Evolutionary conservation across 2,797 vertebrate genomes (phyloP), one percentile per base, ranked within the genome.

Genomic region (Protosalanx chinensis): DNA sequence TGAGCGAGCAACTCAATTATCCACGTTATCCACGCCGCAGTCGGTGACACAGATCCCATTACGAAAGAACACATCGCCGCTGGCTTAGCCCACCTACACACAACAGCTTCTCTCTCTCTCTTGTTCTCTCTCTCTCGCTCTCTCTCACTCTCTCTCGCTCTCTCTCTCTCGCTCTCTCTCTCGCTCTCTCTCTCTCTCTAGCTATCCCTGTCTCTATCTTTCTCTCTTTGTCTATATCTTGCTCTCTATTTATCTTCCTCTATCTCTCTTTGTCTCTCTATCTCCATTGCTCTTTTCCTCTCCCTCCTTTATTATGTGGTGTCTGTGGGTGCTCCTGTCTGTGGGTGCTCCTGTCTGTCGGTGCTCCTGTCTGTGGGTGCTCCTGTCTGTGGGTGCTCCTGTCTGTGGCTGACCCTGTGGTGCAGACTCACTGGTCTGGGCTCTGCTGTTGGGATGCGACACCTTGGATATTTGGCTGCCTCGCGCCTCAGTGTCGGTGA

Each of bases 1-100:
- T 85, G 87, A 88, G 71, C 87, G 91, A 91, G 82, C 91, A 92
- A 91, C 90, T 91, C 91, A 91, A 91, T 92, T 91, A 91, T 90
- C 76, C 80, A 85, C 51, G 80, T 85, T 90, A 88, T 90, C 90
- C 88, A 87, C 78, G 84, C 85, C 84, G 72, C 72, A 76, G 79
- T 75, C 73, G 83, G 87, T 74, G 88, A 89, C 83, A 89, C 85
- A 82, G 63, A 65, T 65, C 63, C 65, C 16, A 67, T 53, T 67
- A 67, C 20, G 15, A 8, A 20, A 51, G 12, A 67, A 56, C 63
- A 65, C 35, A 49, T 23, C 35, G 33, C 35, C 63, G 4, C 35
- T 1, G 35, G 63, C 63, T 46, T 10, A 2, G 20, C 35, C 15
- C 46, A 27, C 13, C 64, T 29, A 35, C 35, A 35, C 35, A 60